These are phyloP conservation scores for Sphinx pinastri DNA, from an alignment of 2,888 invertebrate genomes.

Conservation along the genomic window DNA sequence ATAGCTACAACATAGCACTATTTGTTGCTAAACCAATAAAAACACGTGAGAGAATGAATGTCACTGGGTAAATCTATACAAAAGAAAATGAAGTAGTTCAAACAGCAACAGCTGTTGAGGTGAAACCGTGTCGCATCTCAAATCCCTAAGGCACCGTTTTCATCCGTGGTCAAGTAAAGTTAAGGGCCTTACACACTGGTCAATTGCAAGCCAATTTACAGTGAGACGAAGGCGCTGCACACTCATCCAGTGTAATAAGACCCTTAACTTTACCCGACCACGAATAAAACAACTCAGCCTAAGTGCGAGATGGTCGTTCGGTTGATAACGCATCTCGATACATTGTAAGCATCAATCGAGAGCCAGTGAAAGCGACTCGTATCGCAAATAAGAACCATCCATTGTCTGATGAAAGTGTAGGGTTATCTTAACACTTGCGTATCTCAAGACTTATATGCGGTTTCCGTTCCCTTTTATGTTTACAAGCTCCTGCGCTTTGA, in stretches of 20 bases:
- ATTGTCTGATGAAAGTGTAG: conserved; percentile 65
- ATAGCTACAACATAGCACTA: too few species aligned
- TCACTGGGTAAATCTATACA: too few species aligned
- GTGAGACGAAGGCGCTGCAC: too few species aligned
- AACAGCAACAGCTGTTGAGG: background rate
- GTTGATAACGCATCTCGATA: conserved; percentile 25
- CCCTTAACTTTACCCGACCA: too few species aligned
- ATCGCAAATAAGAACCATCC: conserved; percentile 59
- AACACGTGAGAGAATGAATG: too few species aligned
- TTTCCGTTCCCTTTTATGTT: conserved; percentile 17
- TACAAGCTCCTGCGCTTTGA: conserved; percentile 24
- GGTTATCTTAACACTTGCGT: conserved; percentile 41
- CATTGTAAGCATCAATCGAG: conserved; percentile 54
- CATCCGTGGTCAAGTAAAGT: too few species aligned
- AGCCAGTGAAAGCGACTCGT: conserved; percentile 68
- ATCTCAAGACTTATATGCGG: conserved; percentile 1
- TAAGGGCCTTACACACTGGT: too few species aligned
- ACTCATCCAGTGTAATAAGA: too few species aligned
- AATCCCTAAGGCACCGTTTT: background rate
- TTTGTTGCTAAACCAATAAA: too few species aligned
- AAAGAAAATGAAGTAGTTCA: background rate
- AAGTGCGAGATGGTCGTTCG: conserved; percentile 11
- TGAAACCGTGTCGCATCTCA: conserved; percentile 14
- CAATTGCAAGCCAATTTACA: too few species aligned
- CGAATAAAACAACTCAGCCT: background rate